Evolutionary conservation across 2,113 vertebrate genomes (phyloP), one percentile per base, ranked within the genome.

Genomic region (Tylochromis polylepis): DNA sequence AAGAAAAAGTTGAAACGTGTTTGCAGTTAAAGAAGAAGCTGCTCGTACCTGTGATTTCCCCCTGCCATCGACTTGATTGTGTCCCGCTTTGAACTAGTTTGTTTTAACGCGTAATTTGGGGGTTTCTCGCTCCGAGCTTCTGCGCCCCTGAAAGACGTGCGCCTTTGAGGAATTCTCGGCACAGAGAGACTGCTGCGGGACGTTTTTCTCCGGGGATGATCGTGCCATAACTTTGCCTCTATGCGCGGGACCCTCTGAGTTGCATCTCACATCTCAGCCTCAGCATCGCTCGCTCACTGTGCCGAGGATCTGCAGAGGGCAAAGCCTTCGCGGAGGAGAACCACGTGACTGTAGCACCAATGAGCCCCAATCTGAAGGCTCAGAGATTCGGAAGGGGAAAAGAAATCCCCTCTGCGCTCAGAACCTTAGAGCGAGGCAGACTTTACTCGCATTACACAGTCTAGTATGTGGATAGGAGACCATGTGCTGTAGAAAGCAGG

Each of bases 341-440:
- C 9, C 95, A 96, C 95, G 95, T 96, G 95, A 94, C 87, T 14
- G 43, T 29, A 75, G 70, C 78, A 87, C 81, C 86, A 65, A 4
- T 41, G 89, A 89, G 86, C 78, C 85, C 88, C 88, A 81, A 41
- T 85, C 78, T 20, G 57, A 81, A 78, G 80, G 79, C 72, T 59
- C 80, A 62, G 34, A 27, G 72, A 62, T 49, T 46, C 49, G 27
- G 22, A 49, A 16, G 51, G 6, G 1, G 3, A 3, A 78, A n/a
- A 31, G 81, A 62, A 46, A 0, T 3, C 3, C 43, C 34, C 83
- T 58, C 77, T 92, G 91, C 88, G 49, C 86, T 41, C 58, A 70
- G 85, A 90, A 84, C 84, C 60, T 65, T 84, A 80, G 22, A 82
- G 36, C 41, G 51, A 87, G 24, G 65, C 85, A 88, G 70, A 82